Percentiles rank a stretch among this genome's conserved stretches.
phyloP scores from a whole-genome alignment of 2,113 vertebrate species.

The Calidris pygmaea region DNA sequence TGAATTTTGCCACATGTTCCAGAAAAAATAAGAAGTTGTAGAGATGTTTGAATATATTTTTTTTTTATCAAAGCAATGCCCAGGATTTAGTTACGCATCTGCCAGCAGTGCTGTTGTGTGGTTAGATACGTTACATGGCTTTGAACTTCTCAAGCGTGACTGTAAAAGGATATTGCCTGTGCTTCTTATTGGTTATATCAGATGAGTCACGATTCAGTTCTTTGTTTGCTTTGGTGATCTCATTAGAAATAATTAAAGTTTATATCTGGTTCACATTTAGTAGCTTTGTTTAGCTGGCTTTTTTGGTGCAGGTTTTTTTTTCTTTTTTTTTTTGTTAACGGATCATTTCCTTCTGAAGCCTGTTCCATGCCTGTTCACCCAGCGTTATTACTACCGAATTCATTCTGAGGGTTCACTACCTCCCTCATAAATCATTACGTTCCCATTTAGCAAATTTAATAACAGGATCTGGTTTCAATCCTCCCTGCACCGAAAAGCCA shows the following conservation, averaged over 20 bases:
- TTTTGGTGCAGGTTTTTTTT: background rate
- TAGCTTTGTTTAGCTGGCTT: background rate
- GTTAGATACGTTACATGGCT: background rate
- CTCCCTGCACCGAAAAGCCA: background rate
- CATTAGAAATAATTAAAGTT: slow-evolving; percentile 47
- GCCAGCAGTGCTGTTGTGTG: background rate
- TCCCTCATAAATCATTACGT: slow-evolving; percentile 17
- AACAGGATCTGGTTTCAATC: slow-evolving; percentile 53
- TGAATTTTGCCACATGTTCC: background rate
- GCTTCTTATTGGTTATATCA: background rate
- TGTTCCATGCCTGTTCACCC: background rate
- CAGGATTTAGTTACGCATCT: background rate
- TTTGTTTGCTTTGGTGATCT: slow-evolving; percentile 28
- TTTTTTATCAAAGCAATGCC: background rate
- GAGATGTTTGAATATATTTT: background rate
- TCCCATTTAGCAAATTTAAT: slow-evolving; percentile 44
- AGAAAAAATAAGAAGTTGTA: background rate
- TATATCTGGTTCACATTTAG: slow-evolving; percentile 5
- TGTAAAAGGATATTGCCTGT: background rate
- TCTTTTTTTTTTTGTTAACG: background rate
- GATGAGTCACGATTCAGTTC: background rate
- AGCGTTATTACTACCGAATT: background rate
- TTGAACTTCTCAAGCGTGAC: background rate
- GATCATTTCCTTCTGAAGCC: background rate
- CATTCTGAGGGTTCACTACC: slow-evolving; percentile 21